Conservation (phyloP, 2,797 vertebrate species). For the Gymnodraco acuticeps region DNA sequence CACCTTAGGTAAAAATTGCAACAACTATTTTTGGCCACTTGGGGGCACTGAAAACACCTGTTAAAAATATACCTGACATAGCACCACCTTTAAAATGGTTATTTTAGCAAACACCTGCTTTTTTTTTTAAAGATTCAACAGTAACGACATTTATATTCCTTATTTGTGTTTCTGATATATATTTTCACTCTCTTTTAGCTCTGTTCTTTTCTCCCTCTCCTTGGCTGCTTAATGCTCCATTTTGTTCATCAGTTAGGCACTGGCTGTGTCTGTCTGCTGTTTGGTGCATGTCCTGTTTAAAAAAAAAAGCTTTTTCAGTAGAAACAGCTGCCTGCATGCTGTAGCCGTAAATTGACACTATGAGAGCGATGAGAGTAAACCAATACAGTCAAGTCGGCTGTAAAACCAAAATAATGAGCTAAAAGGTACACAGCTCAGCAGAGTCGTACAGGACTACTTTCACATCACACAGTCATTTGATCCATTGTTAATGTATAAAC, state of each 20-base stretch:
- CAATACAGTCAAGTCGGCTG: background rate
- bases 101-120: background rate
- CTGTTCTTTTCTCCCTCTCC: background rate
- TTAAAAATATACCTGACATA: background rate
- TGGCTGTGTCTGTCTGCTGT: conserved; percentile 2
- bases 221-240: background rate
- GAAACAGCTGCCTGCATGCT: background rate
- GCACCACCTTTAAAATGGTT: background rate
- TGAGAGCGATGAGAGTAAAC: background rate
- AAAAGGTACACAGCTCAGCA: background rate
- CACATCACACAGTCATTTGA: background rate
- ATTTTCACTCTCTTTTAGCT: background rate
- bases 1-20: background rate
- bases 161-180: background rate
- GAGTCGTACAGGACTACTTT: background rate
- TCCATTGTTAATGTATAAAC: background rate
- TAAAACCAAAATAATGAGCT: conserved; percentile 1
- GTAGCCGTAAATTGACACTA: background rate
- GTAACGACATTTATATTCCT: background rate
- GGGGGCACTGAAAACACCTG: background rate
- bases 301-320: background rate
- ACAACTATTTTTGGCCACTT: background rate
- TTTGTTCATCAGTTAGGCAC: background rate
- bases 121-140: background rate
- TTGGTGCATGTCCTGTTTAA: background rate